Evolutionary conservation across 2,113 vertebrate genomes (phyloP).

Genomic region (Microcebus ravelobensis): DNA sequence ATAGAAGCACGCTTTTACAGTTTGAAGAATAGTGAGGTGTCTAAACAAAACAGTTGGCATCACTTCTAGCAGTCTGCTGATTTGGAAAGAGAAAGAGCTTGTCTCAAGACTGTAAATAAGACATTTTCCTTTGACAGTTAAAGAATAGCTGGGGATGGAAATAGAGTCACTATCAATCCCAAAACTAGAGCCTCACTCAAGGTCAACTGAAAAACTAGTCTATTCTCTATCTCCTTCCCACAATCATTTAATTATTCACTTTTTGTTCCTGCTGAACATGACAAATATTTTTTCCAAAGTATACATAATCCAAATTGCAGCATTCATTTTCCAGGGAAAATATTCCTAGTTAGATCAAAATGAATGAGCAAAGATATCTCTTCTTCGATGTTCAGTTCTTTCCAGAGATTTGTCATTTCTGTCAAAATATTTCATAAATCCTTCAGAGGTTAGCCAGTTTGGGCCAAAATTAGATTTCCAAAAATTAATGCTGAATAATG

Average conservation of each 20-base stretch:
- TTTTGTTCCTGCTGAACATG: not conserved
- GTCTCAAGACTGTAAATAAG: slow-evolving; percentile 5
- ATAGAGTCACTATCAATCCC: not conserved
- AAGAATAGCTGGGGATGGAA: not conserved
- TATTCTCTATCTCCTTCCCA: not conserved
- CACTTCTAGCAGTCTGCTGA: slow-evolving; percentile 24
- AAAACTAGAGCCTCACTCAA: not conserved
- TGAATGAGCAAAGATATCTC: not conserved
- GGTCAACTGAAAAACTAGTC: not conserved
- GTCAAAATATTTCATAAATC: slow-evolving; percentile 52
- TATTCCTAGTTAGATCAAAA: slow-evolving; percentile 46
- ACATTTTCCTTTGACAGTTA: not conserved
- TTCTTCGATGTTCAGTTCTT: slow-evolving; percentile 37
- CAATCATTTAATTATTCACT: not conserved
- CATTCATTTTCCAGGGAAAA: slow-evolving; percentile 26
- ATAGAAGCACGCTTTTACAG: slow-evolving; percentile 30
- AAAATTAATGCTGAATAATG: not conserved
- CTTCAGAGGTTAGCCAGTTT: not conserved
- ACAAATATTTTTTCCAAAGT: slow-evolving; percentile 20
- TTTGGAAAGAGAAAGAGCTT: slow-evolving; percentile 39
- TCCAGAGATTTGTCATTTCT: slow-evolving; percentile 50
- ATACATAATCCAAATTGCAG: not conserved
- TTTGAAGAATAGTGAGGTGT: slow-evolving; percentile 44
- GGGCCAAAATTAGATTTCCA: slow-evolving; percentile 15
- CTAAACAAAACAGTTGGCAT: slow-evolving; percentile 49